A percentile compares a stretch with the other conserved stretches of the same genome.
Conservation (phyloP, 2,888 invertebrate genomes). For the Acanthosoma haemorrhoidale region DNA sequence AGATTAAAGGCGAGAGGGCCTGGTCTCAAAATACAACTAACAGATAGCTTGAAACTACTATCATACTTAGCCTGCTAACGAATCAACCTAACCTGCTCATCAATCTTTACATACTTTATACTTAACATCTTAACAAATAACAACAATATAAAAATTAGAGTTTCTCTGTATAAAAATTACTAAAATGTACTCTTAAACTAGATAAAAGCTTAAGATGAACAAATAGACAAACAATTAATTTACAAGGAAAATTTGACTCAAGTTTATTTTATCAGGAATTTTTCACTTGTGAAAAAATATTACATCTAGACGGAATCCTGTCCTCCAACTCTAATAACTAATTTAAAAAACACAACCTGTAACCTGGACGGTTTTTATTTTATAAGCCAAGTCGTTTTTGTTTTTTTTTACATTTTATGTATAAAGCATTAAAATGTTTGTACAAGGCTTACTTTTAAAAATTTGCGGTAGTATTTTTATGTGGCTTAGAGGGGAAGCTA, state of each 20-base stretch:
- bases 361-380: conserved; percentile 21
- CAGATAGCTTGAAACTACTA: too few relatives aligned
- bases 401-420: neutral
- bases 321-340: conserved; percentile 26
- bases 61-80: too few relatives aligned
- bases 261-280: neutral
- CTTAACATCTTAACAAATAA: too few relatives aligned
- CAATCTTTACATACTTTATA: too few relatives aligned
- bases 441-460: too few relatives aligned
- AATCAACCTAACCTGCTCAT: too few relatives aligned
- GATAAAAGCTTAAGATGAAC: neutral
- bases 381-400: neutral
- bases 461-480: too few relatives aligned
- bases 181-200: conserved; percentile 16
- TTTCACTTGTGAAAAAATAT: conserved; percentile 27
- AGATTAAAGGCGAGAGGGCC: too few relatives aligned
- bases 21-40: too few relatives aligned
- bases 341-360: conserved; percentile 27
- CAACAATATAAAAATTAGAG: conserved; percentile 11
- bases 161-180: conserved; percentile 7
- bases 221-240: neutral
- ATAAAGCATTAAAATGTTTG: too few relatives aligned
- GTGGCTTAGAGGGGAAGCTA: too few relatives aligned
- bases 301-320: too few relatives aligned
- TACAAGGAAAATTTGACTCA: neutral